Conservation (phyloP, 2,797 vertebrate genomes). For the Botia kubotai region DNA sequence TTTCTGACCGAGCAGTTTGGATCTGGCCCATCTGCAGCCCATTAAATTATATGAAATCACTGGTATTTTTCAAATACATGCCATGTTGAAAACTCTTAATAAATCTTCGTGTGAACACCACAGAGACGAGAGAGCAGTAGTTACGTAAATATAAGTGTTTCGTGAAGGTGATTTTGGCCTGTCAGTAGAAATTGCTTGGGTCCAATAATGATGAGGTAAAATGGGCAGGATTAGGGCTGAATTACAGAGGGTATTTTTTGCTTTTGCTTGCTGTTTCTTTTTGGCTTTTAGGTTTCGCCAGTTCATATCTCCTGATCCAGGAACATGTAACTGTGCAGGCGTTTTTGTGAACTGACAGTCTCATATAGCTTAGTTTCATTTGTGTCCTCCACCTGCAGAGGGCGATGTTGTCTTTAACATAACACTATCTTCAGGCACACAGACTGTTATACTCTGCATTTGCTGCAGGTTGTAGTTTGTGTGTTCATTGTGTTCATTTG, state of each 20-base stretch:
- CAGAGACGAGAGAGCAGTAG: conserved; percentile 49
- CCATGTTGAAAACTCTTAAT: conserved; percentile 66
- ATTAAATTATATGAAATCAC: conserved; percentile 71
- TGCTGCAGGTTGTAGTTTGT: not conserved
- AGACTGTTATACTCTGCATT: not conserved
- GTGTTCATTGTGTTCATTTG: not conserved
- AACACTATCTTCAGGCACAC: conserved; percentile 52
- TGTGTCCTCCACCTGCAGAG: conserved; percentile 78
- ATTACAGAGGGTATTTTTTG: conserved; percentile 46
- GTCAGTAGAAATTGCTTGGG: conserved; percentile 67
- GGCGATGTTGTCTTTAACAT: conserved; percentile 82
- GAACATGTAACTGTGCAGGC: not conserved
- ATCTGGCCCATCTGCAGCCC: conserved; percentile 67
- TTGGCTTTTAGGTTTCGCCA: conserved; percentile 7
- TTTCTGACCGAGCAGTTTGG: conserved; percentile 69
- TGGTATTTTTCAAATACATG: conserved; percentile 69
- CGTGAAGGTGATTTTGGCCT: conserved; percentile 67
- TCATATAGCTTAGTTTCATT: not conserved
- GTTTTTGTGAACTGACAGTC: not conserved
- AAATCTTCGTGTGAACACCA: conserved; percentile 64
- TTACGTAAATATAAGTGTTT: conserved; percentile 64
- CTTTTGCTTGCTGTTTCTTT: conserved; percentile 30
- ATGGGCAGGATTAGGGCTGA: conserved; percentile 61
- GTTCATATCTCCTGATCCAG: not conserved
- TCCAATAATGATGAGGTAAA: conserved; percentile 62